Evolutionary conservation across 2,113 vertebrate genomes (phyloP).

Genomic region (Perognathus longimembris): DNA sequence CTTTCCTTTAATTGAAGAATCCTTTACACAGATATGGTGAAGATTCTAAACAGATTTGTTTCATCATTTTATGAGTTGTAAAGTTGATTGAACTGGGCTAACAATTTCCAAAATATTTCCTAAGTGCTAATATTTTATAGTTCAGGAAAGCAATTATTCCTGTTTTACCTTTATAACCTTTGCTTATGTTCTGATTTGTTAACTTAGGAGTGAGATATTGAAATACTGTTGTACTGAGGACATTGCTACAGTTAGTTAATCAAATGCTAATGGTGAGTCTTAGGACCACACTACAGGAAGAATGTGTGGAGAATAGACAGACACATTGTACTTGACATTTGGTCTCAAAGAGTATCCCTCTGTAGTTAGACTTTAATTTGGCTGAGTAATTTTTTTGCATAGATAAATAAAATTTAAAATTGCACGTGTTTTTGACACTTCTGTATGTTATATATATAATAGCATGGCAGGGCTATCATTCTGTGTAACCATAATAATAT

Average conservation of each 20-base stretch:
- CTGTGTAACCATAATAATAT: not conserved
- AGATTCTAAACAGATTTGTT: not conserved
- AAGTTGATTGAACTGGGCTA: constrained; percentile 4
- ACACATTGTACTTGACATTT: not conserved
- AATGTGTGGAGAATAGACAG: not conserved
- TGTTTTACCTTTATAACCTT: not conserved
- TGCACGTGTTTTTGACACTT: constrained; percentile 11
- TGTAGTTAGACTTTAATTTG: not conserved
- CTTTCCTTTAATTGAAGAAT: not conserved
- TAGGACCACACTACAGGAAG: not conserved
- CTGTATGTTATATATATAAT: not conserved
- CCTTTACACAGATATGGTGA: not conserved
- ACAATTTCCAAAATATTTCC: constrained; percentile 21
- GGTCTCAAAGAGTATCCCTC: not conserved
- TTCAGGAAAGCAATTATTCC: constrained; percentile 1
- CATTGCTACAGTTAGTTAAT: not conserved
- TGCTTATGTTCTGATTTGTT: constrained; percentile 8
- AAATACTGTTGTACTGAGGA: not conserved
- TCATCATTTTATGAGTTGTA: not conserved
- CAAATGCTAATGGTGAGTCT: not conserved
- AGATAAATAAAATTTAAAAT: constrained; percentile 30
- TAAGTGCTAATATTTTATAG: not conserved
- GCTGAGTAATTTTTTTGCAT: not conserved
- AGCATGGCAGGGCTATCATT: not conserved
- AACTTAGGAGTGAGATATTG: not conserved